Evolutionary conservation across 2,888 invertebrate species (phyloP).

Genomic region (Sinhomidia bicolor): DNA sequence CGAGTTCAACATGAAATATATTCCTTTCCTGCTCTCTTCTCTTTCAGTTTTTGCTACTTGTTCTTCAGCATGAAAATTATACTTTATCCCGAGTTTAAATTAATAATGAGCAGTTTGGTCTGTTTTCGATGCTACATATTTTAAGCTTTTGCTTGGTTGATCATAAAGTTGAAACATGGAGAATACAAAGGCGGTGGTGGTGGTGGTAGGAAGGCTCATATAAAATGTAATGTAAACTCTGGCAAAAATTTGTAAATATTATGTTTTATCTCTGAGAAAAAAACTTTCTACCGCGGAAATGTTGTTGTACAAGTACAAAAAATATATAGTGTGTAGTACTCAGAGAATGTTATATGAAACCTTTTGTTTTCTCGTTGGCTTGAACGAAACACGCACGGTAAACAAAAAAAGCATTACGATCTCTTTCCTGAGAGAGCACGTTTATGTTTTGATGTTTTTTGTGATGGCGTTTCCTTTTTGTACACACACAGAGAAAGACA

Average conservation of each 20-base stretch:
- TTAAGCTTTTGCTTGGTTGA: neutral
- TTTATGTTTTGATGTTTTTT: neutral
- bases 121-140: neutral
- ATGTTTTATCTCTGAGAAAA: too few relatives aligned
- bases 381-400: neutral
- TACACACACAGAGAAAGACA: neutral
- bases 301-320: too few relatives aligned
- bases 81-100: constrained; percentile 37
- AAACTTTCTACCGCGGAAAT: too few relatives aligned
- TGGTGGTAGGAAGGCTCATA: too few relatives aligned
- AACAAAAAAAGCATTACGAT: neutral
- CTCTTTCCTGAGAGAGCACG: constrained; percentile 8
- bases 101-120: constrained; percentile 53
- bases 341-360: neutral
- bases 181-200: too few relatives aligned
- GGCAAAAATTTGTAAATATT: too few relatives aligned
- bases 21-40: neutral
- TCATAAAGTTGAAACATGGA: neutral
- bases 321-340: too few relatives aligned
- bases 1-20: neutral
- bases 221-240: too few relatives aligned
- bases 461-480: neutral
- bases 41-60: too few relatives aligned
- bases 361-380: neutral
- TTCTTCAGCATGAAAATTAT: neutral